Evolutionary conservation across 1,140 invertebrate genomes (phyloP), one percentile per base, ranked within the genome.

Genomic region (Drosophila tsacasi): DNA sequence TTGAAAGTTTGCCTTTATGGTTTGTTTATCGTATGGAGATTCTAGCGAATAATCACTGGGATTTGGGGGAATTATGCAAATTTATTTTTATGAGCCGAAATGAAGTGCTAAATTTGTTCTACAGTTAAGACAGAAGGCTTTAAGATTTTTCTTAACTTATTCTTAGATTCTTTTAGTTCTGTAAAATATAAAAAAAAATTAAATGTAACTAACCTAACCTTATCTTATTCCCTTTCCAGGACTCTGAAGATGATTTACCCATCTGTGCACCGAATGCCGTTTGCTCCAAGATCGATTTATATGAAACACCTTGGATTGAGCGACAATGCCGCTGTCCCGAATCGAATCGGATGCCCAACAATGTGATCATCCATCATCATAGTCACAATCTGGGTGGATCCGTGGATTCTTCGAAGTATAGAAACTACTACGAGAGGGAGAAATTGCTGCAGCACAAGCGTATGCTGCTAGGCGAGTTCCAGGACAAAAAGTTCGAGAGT

Each of bases 231-330:
- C 1, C 0, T 17, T 82, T 81, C 0, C 94, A 98, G 97, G 95
- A 95, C 49, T 96, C 96, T 1, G 97, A 98, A 90, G 95, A 96
- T 19, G 97, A 97, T 81, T 93, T 98, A 40, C 97, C 97, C 5
- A 95, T 96, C 77, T 98, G 97, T 92, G 94, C 95, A 46, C 94
- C 96, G 25, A 95, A 95, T 82, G 95, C 97, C 47, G 97, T 98
- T 15, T 98, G 97, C 94, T 98, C 97, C 82, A 97, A 97, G 93
- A 96, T 98, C 44, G 97, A 98, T 93, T 94, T 97, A 27, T 98
- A 98, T 92, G 96, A 96, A 62, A 94, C 95, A 27, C 97, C 97
- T 1, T 98, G 97, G 97, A 95, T 98, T 17, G 97, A 98, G 93
- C 95, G 96, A 81, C 97, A 97, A 90, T 98, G 97, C 89, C 95